Evolutionary conservation across 2,888 invertebrate species (phyloP), one percentile per base, ranked within the genome.

Genomic region (Branchellion lobata): DNA sequence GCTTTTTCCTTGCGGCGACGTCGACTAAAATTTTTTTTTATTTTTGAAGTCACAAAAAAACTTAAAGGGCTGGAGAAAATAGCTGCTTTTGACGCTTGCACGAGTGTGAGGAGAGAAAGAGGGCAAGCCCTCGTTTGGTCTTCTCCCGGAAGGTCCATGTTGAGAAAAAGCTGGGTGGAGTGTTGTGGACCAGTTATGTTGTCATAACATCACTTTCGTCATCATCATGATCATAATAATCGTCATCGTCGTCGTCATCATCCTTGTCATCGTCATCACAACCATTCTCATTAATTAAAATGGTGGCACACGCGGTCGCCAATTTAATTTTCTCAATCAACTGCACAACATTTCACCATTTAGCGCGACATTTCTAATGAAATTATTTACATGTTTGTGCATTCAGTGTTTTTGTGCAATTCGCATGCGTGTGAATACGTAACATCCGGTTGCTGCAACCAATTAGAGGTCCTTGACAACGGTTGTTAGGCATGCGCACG

Each of bases 401-500:
- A 24, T 57, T 47, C 24, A 57, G 24, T 57, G 3, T 57, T 57
- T n/a, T n/a, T 57, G n/a, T n/a, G 5, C 61, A 24, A n/a, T 57
- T 8, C 40, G 40, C 40, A 40, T 40, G 40, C 40, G 40, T 14
- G 14, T 14, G 40, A 40, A 8, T 5, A 57, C 61, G 61, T n/a
- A 57, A 57, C n/a, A 3, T 24, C 61, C 21, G 61, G 21, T 24
- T 57, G 21, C 61, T 18, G 21, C 61, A 57, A n/a, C 61, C 61
- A 57, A 57, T 57, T 57, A 57, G 61, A 57, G 24, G n/a, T 3
- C 11, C 5, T 24, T 57, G 61, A 57, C 61, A 57, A 57, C 61
- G 61, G 61, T 57, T 24, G 61, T 57, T 57, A 57, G 61, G 24
- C 61, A 57, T 57, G 61, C 61, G 5, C 24, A 18, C 61, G 61